Evolutionary conservation across 1,140 invertebrate genomes (phyloP).

Genomic region (Bicyclus anynana): DNA sequence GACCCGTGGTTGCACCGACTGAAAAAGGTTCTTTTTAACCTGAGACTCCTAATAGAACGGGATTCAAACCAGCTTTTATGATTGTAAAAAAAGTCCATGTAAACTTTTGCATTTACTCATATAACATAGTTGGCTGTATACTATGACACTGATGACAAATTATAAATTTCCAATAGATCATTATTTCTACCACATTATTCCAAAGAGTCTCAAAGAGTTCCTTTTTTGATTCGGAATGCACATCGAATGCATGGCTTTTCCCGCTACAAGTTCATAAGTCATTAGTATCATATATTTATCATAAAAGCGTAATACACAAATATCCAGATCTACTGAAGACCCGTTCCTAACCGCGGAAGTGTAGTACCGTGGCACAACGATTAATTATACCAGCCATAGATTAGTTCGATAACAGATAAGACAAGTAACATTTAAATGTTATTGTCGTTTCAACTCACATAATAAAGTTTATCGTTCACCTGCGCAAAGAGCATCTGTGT

Average conservation of each 20-base stretch:
- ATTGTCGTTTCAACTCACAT: slow-evolving; percentile 32
- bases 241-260: background rate
- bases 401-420: slow-evolving; percentile 39
- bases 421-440: slow-evolving; percentile 44
- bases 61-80: too few species aligned
- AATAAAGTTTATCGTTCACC: slow-evolving; percentile 36
- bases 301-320: slow-evolving; percentile 13
- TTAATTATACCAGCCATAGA: slow-evolving; percentile 56
- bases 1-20: too few species aligned
- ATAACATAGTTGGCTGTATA: too few species aligned
- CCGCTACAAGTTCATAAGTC: background rate
- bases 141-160: too few species aligned
- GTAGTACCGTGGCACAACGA: slow-evolving; percentile 40
- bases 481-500: slow-evolving; percentile 39
- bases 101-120: too few species aligned
- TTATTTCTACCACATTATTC: too few species aligned
- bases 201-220: too few species aligned
- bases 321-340: slow-evolving; percentile 31
- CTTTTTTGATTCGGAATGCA: too few species aligned
- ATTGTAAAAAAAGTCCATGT: too few species aligned
- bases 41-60: too few species aligned
- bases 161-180: too few species aligned
- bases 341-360: slow-evolving; percentile 50
- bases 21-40: too few species aligned
- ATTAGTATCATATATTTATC: slow-evolving; percentile 4